phyloP scores from a whole-genome alignment of 1,140 invertebrate genomes.

The Eurosta solidaginis region DNA sequence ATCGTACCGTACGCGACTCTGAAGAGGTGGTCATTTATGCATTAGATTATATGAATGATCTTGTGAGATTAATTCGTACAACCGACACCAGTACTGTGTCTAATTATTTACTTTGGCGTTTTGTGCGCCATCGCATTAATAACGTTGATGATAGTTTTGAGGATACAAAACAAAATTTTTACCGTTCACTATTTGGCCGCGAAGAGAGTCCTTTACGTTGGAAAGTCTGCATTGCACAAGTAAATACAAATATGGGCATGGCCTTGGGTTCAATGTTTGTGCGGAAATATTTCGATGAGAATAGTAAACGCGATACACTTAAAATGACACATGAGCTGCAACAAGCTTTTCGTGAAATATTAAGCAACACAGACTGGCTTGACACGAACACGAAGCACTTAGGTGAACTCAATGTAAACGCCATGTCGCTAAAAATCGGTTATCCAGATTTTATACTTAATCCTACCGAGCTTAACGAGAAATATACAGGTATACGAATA shows the following conservation, averaged over 20 bases:
- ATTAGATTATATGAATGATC: conserved; percentile 61
- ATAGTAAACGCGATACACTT: conserved; percentile 82
- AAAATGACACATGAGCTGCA: conserved; percentile 87
- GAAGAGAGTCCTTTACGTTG: conserved; percentile 90
- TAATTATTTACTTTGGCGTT: conserved; percentile 83
- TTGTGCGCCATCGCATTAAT: conserved; percentile 82
- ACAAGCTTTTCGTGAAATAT: conserved; percentile 83
- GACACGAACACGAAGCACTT: conserved; percentile 78
- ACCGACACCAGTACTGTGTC: conserved; percentile 63
- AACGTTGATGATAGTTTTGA: conserved; percentile 83
- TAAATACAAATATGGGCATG: conserved; percentile 91
- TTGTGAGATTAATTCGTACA: conserved; percentile 59
- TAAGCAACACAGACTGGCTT: conserved; percentile 85
- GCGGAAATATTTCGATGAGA: conserved; percentile 80
- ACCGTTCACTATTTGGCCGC: conserved; percentile 69
- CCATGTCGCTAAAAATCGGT: conserved; percentile 87
- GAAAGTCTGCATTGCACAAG: conserved; percentile 84
- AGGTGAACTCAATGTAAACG: conserved; percentile 81
- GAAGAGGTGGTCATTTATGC: conserved; percentile 60
- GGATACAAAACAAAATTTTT: conserved; percentile 72
- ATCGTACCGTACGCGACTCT: conserved; percentile 68
- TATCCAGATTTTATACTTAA: conserved; percentile 88
- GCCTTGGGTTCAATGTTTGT: conserved; percentile 96
- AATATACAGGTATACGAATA: conserved; percentile 80
- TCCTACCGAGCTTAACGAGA: conserved; percentile 70